These are phyloP conservation scores for Clarias fuscus DNA, from an alignment of 2,797 vertebrate species.

Conservation along the genomic window DNA sequence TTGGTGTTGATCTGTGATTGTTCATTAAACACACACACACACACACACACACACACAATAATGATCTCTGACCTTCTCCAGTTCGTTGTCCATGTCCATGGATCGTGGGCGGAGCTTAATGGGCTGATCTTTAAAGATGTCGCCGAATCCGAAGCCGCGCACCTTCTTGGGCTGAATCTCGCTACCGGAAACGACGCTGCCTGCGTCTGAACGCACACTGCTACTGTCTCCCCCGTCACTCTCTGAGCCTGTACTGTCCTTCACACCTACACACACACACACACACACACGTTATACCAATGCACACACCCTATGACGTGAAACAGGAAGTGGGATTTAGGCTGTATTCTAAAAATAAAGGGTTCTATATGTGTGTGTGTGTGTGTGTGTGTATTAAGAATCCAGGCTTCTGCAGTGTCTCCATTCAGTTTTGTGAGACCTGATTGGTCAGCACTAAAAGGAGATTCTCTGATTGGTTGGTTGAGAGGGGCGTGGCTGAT, in stretches of 20 bases:
- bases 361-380: neutral
- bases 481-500: neutral
- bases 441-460: neutral
- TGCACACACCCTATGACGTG: neutral
- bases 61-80: conserved; percentile 74
- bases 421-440: neutral
- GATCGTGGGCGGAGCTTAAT: conserved; percentile 94
- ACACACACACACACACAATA: neutral
- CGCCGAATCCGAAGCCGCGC: conserved; percentile 92
- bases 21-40: neutral
- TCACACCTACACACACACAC: conserved; percentile 73
- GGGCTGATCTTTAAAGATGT: conserved; percentile 97
- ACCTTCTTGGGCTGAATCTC: conserved; percentile 96
- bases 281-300: neutral
- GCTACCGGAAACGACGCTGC: conserved; percentile 75
- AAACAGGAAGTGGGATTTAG: conserved; percentile 28
- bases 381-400: too few relatives aligned
- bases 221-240: conserved; percentile 90
- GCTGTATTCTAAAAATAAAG: conserved; percentile 6
- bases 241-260: conserved; percentile 92
- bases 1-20: neutral
- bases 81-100: conserved; percentile 87
- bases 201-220: conserved; percentile 86
- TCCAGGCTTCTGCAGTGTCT: neutral
- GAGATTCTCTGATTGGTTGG: neutral